These are phyloP conservation scores for Tautogolabrus adspersus DNA, from an alignment of 2,113 vertebrate genomes.

Conservation along the genomic window DNA sequence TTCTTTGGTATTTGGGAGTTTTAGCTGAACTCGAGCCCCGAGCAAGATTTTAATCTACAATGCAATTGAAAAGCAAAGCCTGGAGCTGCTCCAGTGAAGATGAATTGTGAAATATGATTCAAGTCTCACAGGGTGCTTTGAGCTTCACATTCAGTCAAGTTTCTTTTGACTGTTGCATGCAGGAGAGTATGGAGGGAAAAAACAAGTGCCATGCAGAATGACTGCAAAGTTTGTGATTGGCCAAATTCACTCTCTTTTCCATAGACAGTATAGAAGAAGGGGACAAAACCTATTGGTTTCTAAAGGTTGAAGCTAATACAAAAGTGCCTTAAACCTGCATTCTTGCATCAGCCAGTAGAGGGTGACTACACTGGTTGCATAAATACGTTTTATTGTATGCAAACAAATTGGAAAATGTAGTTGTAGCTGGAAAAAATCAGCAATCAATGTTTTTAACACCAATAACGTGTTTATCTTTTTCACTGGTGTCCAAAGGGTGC, in stretches of 20 bases:
- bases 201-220: slow-evolving; percentile 20
- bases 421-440: no score
- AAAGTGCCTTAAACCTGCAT: neutral
- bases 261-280: neutral
- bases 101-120: slow-evolving; percentile 1
- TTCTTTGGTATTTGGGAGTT: slow-evolving; percentile 12
- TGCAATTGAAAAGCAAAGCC: slow-evolving; percentile 15
- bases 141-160: slow-evolving; percentile 24
- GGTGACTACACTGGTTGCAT: neutral
- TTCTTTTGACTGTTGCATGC: slow-evolving; percentile 27
- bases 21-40: neutral
- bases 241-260: slow-evolving; percentile 8
- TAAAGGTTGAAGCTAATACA: neutral
- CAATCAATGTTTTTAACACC: no score
- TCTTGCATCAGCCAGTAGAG: neutral
- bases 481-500: no score
- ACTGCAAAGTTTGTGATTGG: slow-evolving; percentile 8
- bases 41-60: slow-evolving; percentile 27
- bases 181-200: no score
- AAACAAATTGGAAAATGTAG: no score
- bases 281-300: neutral
- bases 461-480: no score
- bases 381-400: neutral
- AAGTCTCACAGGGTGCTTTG: slow-evolving; percentile 5
- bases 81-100: slow-evolving; percentile 11